Percentiles rank a stretch among this genome's conserved stretches.
Evolutionary conservation across 2,888 invertebrate species (phyloP).

Genomic region (Laspeyria flexula): DNA sequence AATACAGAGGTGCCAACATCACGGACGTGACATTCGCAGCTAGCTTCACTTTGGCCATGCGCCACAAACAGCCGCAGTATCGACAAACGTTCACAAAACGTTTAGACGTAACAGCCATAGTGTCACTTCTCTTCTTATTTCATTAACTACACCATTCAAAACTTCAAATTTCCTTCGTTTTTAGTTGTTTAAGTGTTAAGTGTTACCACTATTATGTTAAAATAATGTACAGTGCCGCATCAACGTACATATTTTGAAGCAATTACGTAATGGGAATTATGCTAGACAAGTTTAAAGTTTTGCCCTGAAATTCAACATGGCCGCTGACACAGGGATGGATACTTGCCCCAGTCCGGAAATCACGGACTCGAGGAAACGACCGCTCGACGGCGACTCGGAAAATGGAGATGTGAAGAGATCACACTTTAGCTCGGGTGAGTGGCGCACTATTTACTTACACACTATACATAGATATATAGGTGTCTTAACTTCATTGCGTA

Average conservation of each 20-base stretch:
- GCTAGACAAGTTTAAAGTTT: conserved; percentile 85
- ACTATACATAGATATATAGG: conserved; percentile 46
- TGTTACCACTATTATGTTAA: conserved; percentile 72
- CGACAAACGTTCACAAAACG: conserved; percentile 84
- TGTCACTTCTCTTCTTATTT: conserved; percentile 82
- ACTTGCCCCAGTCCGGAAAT: conserved; percentile 97
- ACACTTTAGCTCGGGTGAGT: conserved; percentile 95
- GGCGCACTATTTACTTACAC: conserved; percentile 51
- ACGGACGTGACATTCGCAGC: conserved; percentile 53
- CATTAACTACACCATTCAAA: conserved; percentile 75
- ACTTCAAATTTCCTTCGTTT: conserved; percentile 69
- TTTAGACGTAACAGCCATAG: conserved; percentile 81
- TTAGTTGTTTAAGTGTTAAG: conserved; percentile 82
- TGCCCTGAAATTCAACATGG: conserved; percentile 91
- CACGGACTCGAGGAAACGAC: conserved; percentile 95
- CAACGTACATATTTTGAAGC: conserved; percentile 76
- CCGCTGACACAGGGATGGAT: conserved; percentile 97
- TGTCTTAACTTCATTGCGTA: conserved; percentile 70
- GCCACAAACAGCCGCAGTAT: conserved; percentile 81
- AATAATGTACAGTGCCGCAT: conserved; percentile 80
- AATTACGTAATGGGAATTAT: conserved; percentile 87
- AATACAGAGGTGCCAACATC: conserved; percentile 69
- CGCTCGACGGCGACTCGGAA: conserved; percentile 94
- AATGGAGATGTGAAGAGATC: conserved; percentile 96
- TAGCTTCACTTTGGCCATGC: conserved; percentile 74